These are phyloP conservation scores for Cephus runcator DNA, from an alignment of 2,888 invertebrate species.

Conservation along the genomic window DNA sequence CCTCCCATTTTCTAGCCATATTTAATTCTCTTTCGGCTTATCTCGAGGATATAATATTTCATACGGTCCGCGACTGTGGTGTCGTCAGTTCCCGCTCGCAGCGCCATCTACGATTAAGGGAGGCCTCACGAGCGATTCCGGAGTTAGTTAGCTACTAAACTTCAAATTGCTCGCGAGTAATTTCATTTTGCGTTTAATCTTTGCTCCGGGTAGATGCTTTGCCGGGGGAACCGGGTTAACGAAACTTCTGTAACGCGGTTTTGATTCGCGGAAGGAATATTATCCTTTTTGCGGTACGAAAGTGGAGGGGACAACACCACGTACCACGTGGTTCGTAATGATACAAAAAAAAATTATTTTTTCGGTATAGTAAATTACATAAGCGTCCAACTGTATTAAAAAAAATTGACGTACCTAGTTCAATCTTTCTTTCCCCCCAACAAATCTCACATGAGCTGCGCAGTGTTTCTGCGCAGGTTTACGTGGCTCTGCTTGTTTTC, in stretches of 20 bases:
- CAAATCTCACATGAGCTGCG: no score
- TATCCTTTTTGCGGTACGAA: no score
- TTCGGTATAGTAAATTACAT: no score
- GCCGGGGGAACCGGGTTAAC: background rate
- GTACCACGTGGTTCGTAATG: no score
- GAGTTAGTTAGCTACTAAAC: slow-evolving; percentile 1
- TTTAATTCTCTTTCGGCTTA: slow-evolving; percentile 14
- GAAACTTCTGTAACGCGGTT: background rate
- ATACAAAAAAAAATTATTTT: no score
- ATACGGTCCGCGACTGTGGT: background rate
- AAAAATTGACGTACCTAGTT: no score
- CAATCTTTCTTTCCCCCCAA: no score
- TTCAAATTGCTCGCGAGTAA: slow-evolving; percentile 12
- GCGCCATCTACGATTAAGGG: no score
- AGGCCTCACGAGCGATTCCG: background rate
- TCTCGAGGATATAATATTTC: slow-evolving; percentile 18
- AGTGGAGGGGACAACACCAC: no score
- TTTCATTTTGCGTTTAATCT: slow-evolving; percentile 9
- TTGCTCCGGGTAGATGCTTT: background rate
- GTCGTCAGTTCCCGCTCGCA: background rate
- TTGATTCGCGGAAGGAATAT: no score
- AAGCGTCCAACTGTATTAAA: no score
- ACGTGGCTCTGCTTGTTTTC: slow-evolving; percentile 43
- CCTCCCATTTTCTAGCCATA: slow-evolving; percentile 1
- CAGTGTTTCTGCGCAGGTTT: background rate